Base-by-base conservation (phyloP, 1,140 invertebrate species). In the Penaeus chinensis region DNA sequence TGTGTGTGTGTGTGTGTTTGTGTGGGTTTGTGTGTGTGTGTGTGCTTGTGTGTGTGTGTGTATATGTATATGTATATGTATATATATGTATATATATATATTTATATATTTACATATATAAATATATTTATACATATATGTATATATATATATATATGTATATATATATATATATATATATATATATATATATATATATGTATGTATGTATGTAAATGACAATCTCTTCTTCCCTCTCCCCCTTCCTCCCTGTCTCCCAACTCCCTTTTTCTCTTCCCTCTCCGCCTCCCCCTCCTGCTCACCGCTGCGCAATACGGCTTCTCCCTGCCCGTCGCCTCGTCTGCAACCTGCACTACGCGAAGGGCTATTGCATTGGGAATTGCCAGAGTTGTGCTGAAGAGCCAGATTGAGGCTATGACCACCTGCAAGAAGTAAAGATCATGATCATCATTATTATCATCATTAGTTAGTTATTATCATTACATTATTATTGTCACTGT, bases 321-420 rank as follows among this genome's bases (percentile, higher is more conserved):
- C 0, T 61, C 42, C 11, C 82, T 69, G 0, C 47, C 42, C 8
- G 85, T 87, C 10, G 24, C 37, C 0, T 65, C 5, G 37, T 87
- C 71, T 3, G n/a, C 0, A 2, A 74, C n/a, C 16, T 62, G 24
- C 7, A 27, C 32, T 1, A 81, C 95, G 71, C 94, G 93, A 90
- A 95, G 94, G 1, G 94, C 95, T 81, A 95, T 93, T 2, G 94
- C 95, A 93, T 95, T 95, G 1, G 95, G 95, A 0, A 94, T 92
- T 0, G 95, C 95, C 61, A 95, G 92, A 3, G 93, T 91, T 16
- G 94, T 91, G 1, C 94, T 93, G 82, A 95, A 89, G 0, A 94
- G 81, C 95, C 95, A 96, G 91, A 96, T 96, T 47, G 94, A 92
- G 16, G 93, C 93, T 90, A 96, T 95, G 85, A 95, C 94, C 54